A percentile compares a stretch with the other conserved stretches of the same genome.
Evolutionary conservation across 23 tunicate genomes (phyloP).

Genomic region (Halocynthia roretzi): DNA sequence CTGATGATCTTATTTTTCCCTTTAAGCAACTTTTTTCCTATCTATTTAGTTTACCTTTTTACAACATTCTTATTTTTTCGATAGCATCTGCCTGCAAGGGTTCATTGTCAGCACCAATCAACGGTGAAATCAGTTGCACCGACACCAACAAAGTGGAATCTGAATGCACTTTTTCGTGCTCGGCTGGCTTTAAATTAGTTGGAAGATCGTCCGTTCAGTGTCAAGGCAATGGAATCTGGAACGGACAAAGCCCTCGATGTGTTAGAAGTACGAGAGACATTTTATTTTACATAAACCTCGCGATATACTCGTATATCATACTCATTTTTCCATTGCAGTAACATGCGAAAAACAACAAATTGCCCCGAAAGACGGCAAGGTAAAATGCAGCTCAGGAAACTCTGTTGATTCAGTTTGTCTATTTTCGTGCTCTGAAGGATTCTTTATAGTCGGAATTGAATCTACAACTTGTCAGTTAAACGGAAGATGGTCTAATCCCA

Average conservation of each 20-base stretch:
- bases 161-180: slow-evolving; percentile 48
- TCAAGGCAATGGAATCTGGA: slow-evolving; percentile 40
- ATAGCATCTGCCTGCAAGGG: slow-evolving; percentile 37
- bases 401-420: slow-evolving; percentile 18
- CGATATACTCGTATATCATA: too few relatives aligned
- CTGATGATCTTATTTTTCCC: neutral
- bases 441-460: neutral
- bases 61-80: neutral
- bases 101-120: slow-evolving; percentile 13
- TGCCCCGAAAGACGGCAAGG: slow-evolving; percentile 9
- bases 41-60: neutral
- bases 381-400: slow-evolving; percentile 19
- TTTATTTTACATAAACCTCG: too few relatives aligned
- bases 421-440: slow-evolving; percentile 21
- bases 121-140: slow-evolving; percentile 54
- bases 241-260: slow-evolving; percentile 18
- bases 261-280: slow-evolving; percentile 7
- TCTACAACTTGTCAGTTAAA: slow-evolving; percentile 15
- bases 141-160: slow-evolving; percentile 37
- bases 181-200: slow-evolving; percentile 33
- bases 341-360: slow-evolving; percentile 16
- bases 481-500: slow-evolving; percentile 2
- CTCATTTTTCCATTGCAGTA: neutral
- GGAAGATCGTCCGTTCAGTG: slow-evolving; percentile 39
- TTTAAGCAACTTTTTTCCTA: too few relatives aligned